Percentiles rank a stretch among this genome's conserved stretches.
phyloP scores from a whole-genome alignment of 2,888 invertebrate genomes.

The Neria commutata region DNA sequence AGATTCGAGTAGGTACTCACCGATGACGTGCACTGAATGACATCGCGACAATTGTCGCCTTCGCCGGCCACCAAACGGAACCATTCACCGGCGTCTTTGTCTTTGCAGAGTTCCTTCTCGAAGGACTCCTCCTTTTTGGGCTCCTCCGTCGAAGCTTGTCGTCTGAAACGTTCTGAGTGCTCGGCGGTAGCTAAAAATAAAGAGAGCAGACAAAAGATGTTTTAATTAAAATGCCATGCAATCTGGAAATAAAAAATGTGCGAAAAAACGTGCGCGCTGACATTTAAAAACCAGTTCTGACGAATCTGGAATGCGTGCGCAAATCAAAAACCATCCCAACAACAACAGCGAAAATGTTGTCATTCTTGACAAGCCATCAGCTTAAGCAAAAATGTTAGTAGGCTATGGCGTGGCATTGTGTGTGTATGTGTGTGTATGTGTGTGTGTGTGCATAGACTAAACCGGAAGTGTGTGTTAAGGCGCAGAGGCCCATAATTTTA shows the following conservation, averaged over 20 bases:
- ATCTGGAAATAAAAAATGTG: not conserved
- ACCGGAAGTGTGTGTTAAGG: too few relatives aligned
- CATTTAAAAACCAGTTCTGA: not conserved
- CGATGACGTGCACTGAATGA: slow-evolving; percentile 93
- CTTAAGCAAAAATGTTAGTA: not conserved
- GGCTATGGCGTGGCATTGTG: not conserved
- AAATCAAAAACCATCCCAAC: too few relatives aligned
- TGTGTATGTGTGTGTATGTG: too few relatives aligned
- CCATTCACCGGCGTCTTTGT: slow-evolving; percentile 95
- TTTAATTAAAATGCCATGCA: slow-evolving; percentile 1
- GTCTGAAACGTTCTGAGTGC: slow-evolving; percentile 65
- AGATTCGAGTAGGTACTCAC: slow-evolving; percentile 66
- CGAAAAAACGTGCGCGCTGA: not conserved
- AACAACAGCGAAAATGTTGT: not conserved
- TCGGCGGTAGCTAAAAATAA: slow-evolving; percentile 59
- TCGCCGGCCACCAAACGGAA: slow-evolving; percentile 89
- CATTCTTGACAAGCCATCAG: not conserved
- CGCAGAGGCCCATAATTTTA: too few relatives aligned
- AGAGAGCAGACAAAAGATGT: slow-evolving; percentile 3
- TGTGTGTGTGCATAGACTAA: too few relatives aligned
- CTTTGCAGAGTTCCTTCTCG: slow-evolving; percentile 89
- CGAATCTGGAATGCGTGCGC: too few relatives aligned
- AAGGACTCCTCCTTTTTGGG: slow-evolving; percentile 88
- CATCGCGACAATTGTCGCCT: slow-evolving; percentile 91
- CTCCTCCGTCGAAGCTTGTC: slow-evolving; percentile 76